Conservation (phyloP, 1,140 invertebrate genomes). For the Sitophilus oryzae region DNA sequence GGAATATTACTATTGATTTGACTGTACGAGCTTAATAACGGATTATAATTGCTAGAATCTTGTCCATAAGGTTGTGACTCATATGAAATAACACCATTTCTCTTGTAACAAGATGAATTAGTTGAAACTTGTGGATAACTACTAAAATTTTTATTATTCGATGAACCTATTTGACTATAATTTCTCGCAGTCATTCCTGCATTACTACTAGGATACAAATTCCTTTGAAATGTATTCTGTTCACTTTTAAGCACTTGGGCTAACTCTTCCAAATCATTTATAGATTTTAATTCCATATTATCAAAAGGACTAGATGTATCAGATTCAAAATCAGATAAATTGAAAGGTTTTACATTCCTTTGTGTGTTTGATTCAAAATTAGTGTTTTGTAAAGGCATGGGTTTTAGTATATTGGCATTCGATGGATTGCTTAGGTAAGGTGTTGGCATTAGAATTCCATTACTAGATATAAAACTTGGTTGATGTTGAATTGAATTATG, state of each 20-base stretch:
- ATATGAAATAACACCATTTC: neutral
- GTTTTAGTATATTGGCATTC: conserved; percentile 34
- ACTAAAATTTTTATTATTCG: neutral
- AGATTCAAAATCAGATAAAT: conserved; percentile 70
- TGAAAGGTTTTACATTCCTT: conserved; percentile 34
- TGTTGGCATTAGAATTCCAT: conserved; percentile 33
- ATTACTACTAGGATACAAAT: conserved; percentile 1
- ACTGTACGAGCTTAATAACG: conserved; percentile 7
- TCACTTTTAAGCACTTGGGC: conserved; percentile 58
- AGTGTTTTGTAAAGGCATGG: conserved; percentile 29
- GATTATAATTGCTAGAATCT: conserved; percentile 2
- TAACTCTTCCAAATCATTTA: conserved; percentile 83
- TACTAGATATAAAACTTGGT: conserved; percentile 23
- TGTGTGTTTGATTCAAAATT: neutral
- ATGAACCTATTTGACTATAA: neutral
- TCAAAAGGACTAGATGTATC: conserved; percentile 87
- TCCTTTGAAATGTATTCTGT: neutral
- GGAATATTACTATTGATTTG: conserved; percentile 4
- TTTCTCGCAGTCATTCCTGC: neutral
- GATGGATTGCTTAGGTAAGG: conserved; percentile 27
- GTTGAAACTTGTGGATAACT: neutral
- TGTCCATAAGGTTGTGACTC: neutral
- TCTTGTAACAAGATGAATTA: neutral
- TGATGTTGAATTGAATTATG: conserved; percentile 23
- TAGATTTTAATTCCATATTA: conserved; percentile 82